Evolutionary conservation across 2,888 invertebrate genomes (phyloP).

Genomic region (Syrista parreyssii): DNA sequence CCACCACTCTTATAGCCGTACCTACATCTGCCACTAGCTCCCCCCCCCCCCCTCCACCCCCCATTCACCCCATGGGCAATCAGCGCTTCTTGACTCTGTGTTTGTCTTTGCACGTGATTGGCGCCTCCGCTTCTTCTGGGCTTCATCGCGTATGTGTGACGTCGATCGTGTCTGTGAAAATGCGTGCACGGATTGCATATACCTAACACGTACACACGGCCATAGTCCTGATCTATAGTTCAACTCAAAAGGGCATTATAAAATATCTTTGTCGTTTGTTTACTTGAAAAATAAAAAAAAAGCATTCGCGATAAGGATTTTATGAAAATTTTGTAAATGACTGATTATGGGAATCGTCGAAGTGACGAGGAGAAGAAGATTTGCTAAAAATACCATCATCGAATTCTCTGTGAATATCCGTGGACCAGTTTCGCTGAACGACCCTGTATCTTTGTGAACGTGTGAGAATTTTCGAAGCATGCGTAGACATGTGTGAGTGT

Average conservation of each 20-base stretch:
- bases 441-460: constrained; percentile 33
- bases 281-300: no score
- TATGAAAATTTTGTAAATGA: background rate
- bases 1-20: constrained; percentile 1
- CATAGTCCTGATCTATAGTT: background rate
- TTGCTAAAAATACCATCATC: background rate
- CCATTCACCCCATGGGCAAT: constrained; percentile 53
- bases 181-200: background rate
- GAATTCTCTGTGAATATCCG: background rate
- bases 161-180: background rate
- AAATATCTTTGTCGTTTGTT: background rate
- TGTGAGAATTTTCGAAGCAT: constrained; percentile 46
- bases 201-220: background rate
- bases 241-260: background rate
- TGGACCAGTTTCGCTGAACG: background rate
- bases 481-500: constrained; percentile 37
- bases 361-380: background rate
- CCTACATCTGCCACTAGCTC: background rate
- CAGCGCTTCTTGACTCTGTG: constrained; percentile 57
- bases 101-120: constrained; percentile 64
- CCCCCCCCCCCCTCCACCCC: background rate
- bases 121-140: constrained; percentile 49
- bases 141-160: background rate
- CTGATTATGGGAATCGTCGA: background rate
- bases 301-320: background rate